These are phyloP conservation scores for Euwallacea similis DNA, from an alignment of 1,140 invertebrate genomes.

Conservation along the genomic window DNA sequence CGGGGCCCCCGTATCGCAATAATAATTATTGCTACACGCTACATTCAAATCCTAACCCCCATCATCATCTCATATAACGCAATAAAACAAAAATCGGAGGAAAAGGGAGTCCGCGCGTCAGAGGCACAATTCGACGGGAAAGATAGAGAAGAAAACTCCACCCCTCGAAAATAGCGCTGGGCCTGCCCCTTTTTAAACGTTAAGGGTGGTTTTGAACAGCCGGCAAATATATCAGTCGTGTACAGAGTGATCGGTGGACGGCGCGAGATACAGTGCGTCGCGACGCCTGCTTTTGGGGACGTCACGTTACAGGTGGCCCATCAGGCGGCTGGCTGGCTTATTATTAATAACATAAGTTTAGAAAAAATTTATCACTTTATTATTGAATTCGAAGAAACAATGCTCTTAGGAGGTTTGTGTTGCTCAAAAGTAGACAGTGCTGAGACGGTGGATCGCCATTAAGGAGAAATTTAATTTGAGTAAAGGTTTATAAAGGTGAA, in stretches of 20 bases:
- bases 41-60: constrained; percentile 34
- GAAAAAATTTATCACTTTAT: no score
- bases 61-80: constrained; percentile 29
- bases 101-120: constrained; percentile 24
- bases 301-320: constrained; percentile 32
- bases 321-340: no score
- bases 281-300: constrained; percentile 8
- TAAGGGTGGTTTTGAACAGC: constrained; percentile 44
- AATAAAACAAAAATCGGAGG: constrained; percentile 34
- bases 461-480: no score
- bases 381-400: no score
- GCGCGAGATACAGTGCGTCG: constrained; percentile 21
- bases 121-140: constrained; percentile 9
- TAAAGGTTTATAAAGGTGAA: no score
- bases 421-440: no score
- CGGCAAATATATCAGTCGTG: constrained; percentile 47
- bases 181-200: constrained; percentile 43
- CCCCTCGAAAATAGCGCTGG: constrained; percentile 44
- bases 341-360: no score
- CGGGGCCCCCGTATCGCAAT: constrained; percentile 19
- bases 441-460: no score
- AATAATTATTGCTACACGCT: constrained; percentile 38
- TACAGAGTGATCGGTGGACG: constrained; percentile 25
- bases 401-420: no score
- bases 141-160: constrained; percentile 48